Evolutionary conservation across 2,113 vertebrate genomes (phyloP), one percentile per base, ranked within the genome.

Genomic region (Rousettus leschenaultii): DNA sequence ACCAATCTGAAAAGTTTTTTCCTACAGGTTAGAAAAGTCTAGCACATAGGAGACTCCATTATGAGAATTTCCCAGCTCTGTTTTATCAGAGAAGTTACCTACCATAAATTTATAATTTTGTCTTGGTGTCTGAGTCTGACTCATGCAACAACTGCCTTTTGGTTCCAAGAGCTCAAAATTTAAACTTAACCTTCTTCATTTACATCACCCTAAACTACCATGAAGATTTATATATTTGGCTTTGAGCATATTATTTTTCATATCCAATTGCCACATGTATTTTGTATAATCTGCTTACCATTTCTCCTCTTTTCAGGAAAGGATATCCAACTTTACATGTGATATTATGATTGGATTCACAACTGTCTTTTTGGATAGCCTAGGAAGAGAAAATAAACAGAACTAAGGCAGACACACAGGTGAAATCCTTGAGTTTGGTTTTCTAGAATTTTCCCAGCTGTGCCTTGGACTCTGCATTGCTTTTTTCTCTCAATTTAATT

Each of bases 271-370:
- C 24, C 57, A 57, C 11, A 38, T 63, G 12, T 24, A 22, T 61
- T 75, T 66, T 71, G 13, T 28, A 18, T 24, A 14, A 82, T 11
- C 18, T 97, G 10, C 98, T 98, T 98, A 99, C 99, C 99, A 97
- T 97, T 55, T 98, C 98, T 57, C 97, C 98, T 89, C 92, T 96
- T 97, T 98, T 99, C 93, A 99, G 98, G 98, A 99, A 99, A 7
- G 99, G 99, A 95, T 99, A 99, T 91, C 99, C 99, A 51, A 99
- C 99, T 90, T 98, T 99, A 95, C 99, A 99, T 48, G 99, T 99
- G 96, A 99, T 97, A 91, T 98, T 99, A 16, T 97, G 98, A 80
- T 99, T 98, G 28, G 98, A 98, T 87, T 99, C 98, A 98, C 99
- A 99, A 0, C 98, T 99, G n/a, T 98, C 98, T 96, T 98, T 99